Conservation (phyloP, 2,888 invertebrate genomes). For the Patella caerulea region DNA sequence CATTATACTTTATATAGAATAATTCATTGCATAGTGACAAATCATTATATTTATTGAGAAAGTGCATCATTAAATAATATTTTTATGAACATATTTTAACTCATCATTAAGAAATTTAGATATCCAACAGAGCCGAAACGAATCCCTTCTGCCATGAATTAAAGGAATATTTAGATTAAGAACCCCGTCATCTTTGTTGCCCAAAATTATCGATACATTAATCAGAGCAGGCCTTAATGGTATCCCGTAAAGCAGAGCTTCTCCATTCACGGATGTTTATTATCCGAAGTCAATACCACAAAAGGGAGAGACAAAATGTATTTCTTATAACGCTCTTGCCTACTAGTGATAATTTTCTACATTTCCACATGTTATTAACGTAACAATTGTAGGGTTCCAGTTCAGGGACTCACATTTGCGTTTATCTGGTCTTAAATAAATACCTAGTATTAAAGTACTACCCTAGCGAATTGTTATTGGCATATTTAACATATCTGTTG, state of each 20-base stretch:
- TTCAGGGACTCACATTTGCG: background rate
- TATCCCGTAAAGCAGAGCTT: background rate
- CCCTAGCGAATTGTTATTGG: too few species aligned
- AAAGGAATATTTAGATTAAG: slow-evolving; percentile 1
- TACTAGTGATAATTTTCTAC: background rate
- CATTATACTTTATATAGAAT: background rate
- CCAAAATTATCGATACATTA: background rate
- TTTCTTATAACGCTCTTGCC: background rate
- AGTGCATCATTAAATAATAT: too few species aligned
- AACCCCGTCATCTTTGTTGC: background rate
- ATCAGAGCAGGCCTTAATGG: background rate
- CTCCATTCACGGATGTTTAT: background rate
- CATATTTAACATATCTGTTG: too few species aligned
- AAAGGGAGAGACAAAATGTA: background rate
- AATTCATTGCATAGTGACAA: background rate
- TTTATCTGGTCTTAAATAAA: background rate
- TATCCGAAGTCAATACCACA: background rate
- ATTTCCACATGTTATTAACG: background rate
- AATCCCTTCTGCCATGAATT: background rate
- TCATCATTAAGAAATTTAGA: background rate
- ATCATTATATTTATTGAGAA: background rate
- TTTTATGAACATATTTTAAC: too few species aligned
- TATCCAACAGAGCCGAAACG: background rate
- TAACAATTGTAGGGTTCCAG: background rate
- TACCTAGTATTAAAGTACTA: too few species aligned